Evolutionary conservation across 2,113 vertebrate genomes (phyloP), one percentile per base, ranked within the genome.

Genomic region (Puma concolor): DNA sequence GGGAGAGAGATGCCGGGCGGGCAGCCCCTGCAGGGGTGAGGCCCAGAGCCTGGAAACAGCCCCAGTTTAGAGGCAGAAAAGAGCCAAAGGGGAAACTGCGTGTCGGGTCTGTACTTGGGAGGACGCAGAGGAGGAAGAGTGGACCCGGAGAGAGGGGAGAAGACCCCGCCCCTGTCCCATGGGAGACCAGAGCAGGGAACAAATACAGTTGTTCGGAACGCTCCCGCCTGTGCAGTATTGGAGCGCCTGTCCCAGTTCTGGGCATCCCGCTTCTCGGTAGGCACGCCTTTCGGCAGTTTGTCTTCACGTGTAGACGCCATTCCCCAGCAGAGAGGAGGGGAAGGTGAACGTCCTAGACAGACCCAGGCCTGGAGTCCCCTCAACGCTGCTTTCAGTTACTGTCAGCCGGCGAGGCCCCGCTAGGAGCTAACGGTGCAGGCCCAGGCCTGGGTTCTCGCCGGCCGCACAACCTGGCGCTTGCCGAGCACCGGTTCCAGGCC

Each of bases 371-470:
- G 5, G 17, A 2, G 31, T 76, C 31, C 38, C 31, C 17, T 66
- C 48, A 17, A 2, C 1, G 2, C 14, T 21, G 1, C 66, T 33
- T n/a, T 52, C 21, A 13, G 67, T 25, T 21, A 64, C 14, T 2
- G 2, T 17, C 48, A 17, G 5, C 25, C 52, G 48, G 69, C 27
- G 4, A n/a, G 50, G 44, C 1, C 4, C 48, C 38, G 12, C 38
- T 3, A 5, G 31, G 31, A 87, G 41, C 36, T n/a, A 0, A 81
- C 17, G 0, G 2, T 2, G 7, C 16, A 66, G 33, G 9, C 10
- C 23, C 7, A 41, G 44, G 7, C 66, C 57, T 83, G 23, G 41
- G 84, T 88, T 72, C 79, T 36, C 8, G 7, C 66, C 54, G 72
- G 64, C 9, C 9, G 2, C 5, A 14, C 71, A 13, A 0, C 8